Conservation (phyloP, 2,888 invertebrate species). For the Steromphala cineraria region DNA sequence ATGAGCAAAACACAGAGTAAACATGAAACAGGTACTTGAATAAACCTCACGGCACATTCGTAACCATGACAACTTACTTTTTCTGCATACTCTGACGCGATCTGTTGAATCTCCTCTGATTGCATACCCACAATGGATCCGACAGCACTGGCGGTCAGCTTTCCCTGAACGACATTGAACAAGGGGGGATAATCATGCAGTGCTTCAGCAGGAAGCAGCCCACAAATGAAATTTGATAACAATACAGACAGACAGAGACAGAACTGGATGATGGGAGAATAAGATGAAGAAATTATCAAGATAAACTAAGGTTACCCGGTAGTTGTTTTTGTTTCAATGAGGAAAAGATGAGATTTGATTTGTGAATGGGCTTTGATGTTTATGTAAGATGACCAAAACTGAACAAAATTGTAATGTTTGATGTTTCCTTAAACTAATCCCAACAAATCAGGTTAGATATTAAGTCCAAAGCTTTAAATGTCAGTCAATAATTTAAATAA, state of each 20-base stretch:
- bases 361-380: too few relatives aligned
- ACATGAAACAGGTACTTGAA: too few relatives aligned
- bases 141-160: conserved; percentile 75
- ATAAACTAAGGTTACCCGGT: neutral
- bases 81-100: conserved; percentile 85
- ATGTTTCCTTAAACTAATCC: too few relatives aligned
- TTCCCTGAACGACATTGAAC: conserved; percentile 56
- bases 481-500: too few relatives aligned
- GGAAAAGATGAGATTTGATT: too few relatives aligned
- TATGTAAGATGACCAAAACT: too few relatives aligned
- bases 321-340: neutral
- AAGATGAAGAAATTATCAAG: neutral
- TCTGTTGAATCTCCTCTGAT: conserved; percentile 82
- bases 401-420: too few relatives aligned
- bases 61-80: conserved; percentile 61
- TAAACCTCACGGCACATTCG: too few relatives aligned
- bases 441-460: too few relatives aligned
- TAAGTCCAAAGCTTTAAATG: too few relatives aligned
- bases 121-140: conserved; percentile 79
- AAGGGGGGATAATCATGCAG: conserved; percentile 21
- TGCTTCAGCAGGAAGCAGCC: neutral
- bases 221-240: neutral
- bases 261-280: neutral
- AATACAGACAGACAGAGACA: neutral
- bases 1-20: too few relatives aligned